Conservation (phyloP, 2,888 invertebrate species). For the Calameuta pallipes region DNA sequence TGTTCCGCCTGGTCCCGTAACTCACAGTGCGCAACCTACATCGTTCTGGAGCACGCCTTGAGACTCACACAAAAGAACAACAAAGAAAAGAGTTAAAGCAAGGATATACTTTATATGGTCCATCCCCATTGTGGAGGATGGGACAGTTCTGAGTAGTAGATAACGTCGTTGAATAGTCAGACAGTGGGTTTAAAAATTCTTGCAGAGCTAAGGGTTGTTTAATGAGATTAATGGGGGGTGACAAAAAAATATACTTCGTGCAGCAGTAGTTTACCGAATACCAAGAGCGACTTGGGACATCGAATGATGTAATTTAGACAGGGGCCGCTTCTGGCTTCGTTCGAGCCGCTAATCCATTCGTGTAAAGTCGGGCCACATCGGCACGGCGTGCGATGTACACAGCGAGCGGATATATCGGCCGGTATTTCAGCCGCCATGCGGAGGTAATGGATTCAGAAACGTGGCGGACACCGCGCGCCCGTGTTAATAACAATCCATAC, state of each 20-base stretch:
- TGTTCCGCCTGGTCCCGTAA: background rate
- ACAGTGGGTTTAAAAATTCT: background rate
- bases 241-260: background rate
- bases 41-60: background rate
- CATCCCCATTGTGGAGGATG: background rate
- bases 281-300: background rate
- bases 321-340: background rate
- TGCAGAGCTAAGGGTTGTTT: background rate
- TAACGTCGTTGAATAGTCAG: background rate
- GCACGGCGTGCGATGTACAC: slow-evolving; percentile 52
- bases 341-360: slow-evolving; percentile 62
- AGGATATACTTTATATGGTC: background rate
- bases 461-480: slow-evolving; percentile 65
- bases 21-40: background rate
- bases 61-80: background rate
- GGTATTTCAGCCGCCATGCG: slow-evolving; percentile 67
- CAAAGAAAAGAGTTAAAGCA: background rate
- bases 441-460: slow-evolving; percentile 67
- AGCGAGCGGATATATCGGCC: slow-evolving; percentile 64
- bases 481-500: slow-evolving; percentile 68
- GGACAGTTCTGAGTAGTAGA: background rate
- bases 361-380: slow-evolving; percentile 18
- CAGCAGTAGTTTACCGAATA: background rate
- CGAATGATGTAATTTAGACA: background rate
- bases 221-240: background rate